Base-by-base conservation (phyloP, 2,113 vertebrate genomes). In the Sceloporus undulatus region DNA sequence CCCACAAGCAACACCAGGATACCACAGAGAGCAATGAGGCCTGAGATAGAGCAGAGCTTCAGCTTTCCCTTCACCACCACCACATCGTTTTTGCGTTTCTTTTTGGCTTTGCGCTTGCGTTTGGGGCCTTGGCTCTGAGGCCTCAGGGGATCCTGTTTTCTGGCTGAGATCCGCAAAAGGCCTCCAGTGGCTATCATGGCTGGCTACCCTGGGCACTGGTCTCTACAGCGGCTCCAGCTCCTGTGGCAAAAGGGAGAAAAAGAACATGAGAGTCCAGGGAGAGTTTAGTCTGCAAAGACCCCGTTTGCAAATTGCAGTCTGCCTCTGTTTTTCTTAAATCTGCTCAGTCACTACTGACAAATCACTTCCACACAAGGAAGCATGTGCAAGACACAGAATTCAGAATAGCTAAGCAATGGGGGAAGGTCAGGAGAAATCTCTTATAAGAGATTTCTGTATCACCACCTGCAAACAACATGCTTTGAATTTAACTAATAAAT, bases 161-260 rank as follows among this genome's bases (percentile, higher is more conserved):
- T 94, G 56, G 98, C 98, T 0, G 98, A 98, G 95, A 99, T 99
- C 91, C 99, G 97, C 94, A 99, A 96, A 76, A 99, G 97, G 93
- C 98, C 99, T 23, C 99, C 99, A 52, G 99, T 99, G 88, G 99
- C 99, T 7, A 99, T 99, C 99, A 99, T 99, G 95, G 97, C 95
- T 96, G 95, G 89, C 90, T 92, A 92, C 81, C 90, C 93, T 91
- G 89, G 0, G 40, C 52, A 54, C 91, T 85, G 87, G 79, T 87
- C 79, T 80, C 86, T 78, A 88, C 3, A 0, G 94, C 91, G 74
- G 62, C 93, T 92, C 95, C 94, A 91, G 94, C 88, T 96, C 96
- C 97, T 96, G 95, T 86, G 90, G 89, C 1, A 82, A 94, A 95
- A 94, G 77, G 86, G 90, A 96, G 79, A 92, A 77, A 62, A 94